A percentile compares a stretch with the other conserved stretches of the same genome.
Evolutionary conservation across 2,797 vertebrate species (phyloP).

Genomic region (Bryconaethiops microstoma): DNA sequence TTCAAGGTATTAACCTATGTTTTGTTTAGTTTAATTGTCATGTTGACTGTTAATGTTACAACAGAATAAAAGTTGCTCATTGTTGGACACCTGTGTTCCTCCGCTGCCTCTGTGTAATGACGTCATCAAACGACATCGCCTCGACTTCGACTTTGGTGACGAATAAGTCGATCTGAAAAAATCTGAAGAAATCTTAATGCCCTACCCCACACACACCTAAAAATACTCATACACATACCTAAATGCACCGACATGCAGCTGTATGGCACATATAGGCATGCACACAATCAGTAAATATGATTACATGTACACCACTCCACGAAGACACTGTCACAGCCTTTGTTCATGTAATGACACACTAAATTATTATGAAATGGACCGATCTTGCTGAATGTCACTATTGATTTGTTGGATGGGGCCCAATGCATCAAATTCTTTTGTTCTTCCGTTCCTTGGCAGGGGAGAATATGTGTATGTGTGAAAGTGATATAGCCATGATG

Average conservation of each 20-base stretch:
- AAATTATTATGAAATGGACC: constrained; percentile 33
- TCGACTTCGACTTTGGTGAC: too few relatives aligned
- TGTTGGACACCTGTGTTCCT: too few relatives aligned
- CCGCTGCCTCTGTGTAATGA: too few relatives aligned
- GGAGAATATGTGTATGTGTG: constrained; percentile 6
- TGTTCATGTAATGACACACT: constrained; percentile 23
- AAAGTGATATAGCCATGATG: neutral
- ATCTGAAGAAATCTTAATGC: too few relatives aligned
- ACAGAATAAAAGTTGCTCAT: too few relatives aligned
- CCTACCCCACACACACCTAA: constrained; percentile 7
- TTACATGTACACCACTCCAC: neutral
- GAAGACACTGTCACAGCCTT: neutral
- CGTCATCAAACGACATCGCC: too few relatives aligned
- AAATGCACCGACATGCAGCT: neutral
- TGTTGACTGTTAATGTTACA: too few relatives aligned
- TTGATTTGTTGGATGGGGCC: constrained; percentile 33
- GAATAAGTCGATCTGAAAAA: too few relatives aligned
- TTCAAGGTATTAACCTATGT: too few relatives aligned
- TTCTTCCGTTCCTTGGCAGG: neutral
- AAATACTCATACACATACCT: constrained; percentile 1
- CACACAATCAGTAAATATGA: constrained; percentile 3
- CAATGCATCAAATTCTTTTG: constrained; percentile 27
- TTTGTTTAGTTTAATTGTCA: too few relatives aligned
- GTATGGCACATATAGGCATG: neutral
- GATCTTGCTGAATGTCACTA: constrained; percentile 30